These are phyloP conservation scores for Fabriciana adippe DNA, from an alignment of 2,888 invertebrate genomes.

Conservation along the genomic window DNA sequence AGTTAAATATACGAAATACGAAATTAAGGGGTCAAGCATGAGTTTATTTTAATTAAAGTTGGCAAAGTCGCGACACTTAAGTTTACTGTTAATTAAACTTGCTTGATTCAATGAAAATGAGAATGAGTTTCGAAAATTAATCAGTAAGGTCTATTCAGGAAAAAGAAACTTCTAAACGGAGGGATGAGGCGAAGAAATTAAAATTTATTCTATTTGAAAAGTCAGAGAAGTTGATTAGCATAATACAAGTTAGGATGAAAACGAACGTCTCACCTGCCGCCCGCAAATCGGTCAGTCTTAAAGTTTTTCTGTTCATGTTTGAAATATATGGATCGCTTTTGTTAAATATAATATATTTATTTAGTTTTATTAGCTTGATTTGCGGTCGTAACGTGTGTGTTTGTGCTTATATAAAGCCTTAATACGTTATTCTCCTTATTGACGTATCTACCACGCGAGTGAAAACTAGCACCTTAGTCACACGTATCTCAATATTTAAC, in stretches of 20 bases:
- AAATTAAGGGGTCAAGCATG: conserved; percentile 33
- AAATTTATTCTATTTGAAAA: conserved; percentile 71
- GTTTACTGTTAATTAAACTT: conserved; percentile 74
- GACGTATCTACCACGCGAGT: too few relatives aligned
- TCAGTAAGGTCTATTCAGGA: conserved; percentile 55
- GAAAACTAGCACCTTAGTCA: too few relatives aligned
- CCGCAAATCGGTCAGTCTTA: conserved; percentile 41
- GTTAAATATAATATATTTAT: neutral
- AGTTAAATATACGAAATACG: conserved; percentile 10
- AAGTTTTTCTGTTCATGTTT: conserved; percentile 29
- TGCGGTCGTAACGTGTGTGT: too few relatives aligned
- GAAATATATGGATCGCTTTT: conserved; percentile 15
- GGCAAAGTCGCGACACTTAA: conserved; percentile 56
- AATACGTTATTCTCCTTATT: too few relatives aligned
- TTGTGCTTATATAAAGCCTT: too few relatives aligned
- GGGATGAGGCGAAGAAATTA: conserved; percentile 64
- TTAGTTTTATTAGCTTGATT: neutral
- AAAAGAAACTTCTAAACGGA: conserved; percentile 68
- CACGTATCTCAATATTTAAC: too few relatives aligned
- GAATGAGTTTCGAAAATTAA: conserved; percentile 74
- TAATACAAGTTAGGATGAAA: conserved; percentile 71
- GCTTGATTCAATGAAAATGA: conserved; percentile 73
- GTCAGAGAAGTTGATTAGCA: conserved; percentile 63
- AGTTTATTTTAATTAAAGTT: conserved; percentile 51
- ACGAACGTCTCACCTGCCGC: conserved; percentile 53